Evolutionary conservation across 2,888 invertebrate genomes (phyloP).

Genomic region (Rhingia rostrata): DNA sequence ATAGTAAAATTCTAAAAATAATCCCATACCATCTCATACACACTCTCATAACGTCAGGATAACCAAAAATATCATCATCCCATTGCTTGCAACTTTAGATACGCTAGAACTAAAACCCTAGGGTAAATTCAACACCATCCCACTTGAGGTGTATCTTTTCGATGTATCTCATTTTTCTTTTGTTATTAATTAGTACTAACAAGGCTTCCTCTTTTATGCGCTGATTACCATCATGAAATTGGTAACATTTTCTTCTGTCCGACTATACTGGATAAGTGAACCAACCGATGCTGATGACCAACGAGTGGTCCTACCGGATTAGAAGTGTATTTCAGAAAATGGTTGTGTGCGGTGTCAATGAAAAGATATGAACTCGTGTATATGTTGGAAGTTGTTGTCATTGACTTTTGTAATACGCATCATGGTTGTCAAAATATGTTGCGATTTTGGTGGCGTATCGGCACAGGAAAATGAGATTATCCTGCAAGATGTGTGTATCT

Average conservation of each 20-base stretch:
- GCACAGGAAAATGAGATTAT: conserved; percentile 45
- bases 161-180: not conserved
- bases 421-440: conserved; percentile 64
- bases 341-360: conserved; percentile 31
- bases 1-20: too few species aligned
- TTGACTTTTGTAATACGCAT: conserved; percentile 53
- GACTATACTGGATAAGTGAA: conserved; percentile 12
- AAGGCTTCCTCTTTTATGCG: conserved; percentile 56
- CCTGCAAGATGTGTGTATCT: not conserved
- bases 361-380: conserved; percentile 31
- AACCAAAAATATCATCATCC: too few species aligned
- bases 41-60: too few species aligned
- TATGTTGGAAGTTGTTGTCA: conserved; percentile 50
- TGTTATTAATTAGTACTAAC: conserved; percentile 71
- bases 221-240: conserved; percentile 70
- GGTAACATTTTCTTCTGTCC: conserved; percentile 42
- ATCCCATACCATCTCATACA: too few species aligned
- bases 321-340: not conserved
- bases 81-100: too few species aligned
- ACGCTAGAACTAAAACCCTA: not conserved
- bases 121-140: not conserved
- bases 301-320: conserved; percentile 31
- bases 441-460: conserved; percentile 1
- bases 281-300: conserved; percentile 20
- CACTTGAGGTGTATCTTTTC: not conserved